Conservation (phyloP, 2,113 vertebrate genomes). For the Corythornis vintsioides region DNA sequence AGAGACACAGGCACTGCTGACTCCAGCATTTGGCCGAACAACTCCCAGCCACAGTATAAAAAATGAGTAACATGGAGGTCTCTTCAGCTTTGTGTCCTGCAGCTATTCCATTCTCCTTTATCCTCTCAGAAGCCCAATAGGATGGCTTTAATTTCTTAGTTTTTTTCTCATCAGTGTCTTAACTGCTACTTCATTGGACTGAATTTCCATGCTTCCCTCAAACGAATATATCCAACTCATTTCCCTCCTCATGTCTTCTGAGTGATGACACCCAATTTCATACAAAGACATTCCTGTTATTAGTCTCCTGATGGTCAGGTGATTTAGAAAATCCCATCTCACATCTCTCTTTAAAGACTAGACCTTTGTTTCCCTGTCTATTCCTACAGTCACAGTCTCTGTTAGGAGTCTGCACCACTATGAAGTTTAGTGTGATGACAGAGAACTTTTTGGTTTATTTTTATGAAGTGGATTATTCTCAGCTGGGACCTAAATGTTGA, state of each 20-base stretch:
- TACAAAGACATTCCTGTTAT: neutral
- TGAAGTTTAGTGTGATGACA: neutral
- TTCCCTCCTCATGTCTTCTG: neutral
- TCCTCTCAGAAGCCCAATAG: neutral
- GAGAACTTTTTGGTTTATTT: slow-evolving; percentile 32
- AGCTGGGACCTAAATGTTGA: slow-evolving; percentile 23
- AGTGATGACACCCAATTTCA: neutral
- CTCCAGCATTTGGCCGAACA: neutral
- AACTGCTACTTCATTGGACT: neutral
- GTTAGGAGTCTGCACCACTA: neutral
- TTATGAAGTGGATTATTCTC: slow-evolving; percentile 48
- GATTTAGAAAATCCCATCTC: slow-evolving; percentile 7
- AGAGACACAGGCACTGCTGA: neutral
- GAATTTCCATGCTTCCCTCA: neutral
- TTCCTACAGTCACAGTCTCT: neutral
- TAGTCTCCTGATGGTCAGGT: neutral
- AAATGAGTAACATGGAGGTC: neutral
- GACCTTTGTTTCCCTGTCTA: neutral
- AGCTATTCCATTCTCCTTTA: neutral
- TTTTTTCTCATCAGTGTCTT: neutral
- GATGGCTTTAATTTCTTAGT: neutral
- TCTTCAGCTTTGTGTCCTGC: neutral
- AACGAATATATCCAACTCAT: neutral
- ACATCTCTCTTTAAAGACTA: neutral
- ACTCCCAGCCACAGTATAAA: neutral